Conservation (phyloP, 1,140 invertebrate genomes). For the Hormaphis cornu region DNA sequence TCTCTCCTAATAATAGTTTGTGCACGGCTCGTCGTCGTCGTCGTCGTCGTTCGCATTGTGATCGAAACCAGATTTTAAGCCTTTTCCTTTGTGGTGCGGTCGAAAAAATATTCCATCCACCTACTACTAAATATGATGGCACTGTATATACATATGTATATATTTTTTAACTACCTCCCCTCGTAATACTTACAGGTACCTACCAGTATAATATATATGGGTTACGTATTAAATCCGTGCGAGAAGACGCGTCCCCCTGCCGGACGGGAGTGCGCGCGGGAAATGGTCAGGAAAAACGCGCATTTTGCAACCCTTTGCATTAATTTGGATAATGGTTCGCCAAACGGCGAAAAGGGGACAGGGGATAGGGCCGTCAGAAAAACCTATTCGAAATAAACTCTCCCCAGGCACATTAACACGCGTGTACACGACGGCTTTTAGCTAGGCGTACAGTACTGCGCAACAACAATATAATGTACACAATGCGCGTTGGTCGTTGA, state of each 20-base stretch:
- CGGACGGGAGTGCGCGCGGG: not conserved
- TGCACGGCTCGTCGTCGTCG: not conserved
- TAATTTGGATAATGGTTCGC: not conserved
- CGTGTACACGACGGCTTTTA: too few relatives aligned
- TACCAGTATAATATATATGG: too few relatives aligned
- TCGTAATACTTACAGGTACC: too few relatives aligned
- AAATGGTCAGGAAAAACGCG: conserved; percentile 26
- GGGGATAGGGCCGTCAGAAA: not conserved
- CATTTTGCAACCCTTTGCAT: conserved; percentile 17
- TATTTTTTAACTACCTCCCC: not conserved
- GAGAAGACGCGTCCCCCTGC: not conserved
- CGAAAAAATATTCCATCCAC: too few relatives aligned
- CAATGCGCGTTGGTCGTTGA: too few relatives aligned
- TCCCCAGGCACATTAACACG: not conserved
- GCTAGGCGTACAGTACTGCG: too few relatives aligned
- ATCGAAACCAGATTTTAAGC: conserved; percentile 8
- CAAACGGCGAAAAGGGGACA: too few relatives aligned
- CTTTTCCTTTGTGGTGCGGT: not conserved
- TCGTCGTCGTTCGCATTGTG: not conserved
- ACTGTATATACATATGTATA: not conserved
- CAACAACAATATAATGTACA: too few relatives aligned
- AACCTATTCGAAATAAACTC: not conserved
- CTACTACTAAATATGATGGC: not conserved
- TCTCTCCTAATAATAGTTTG: not conserved
- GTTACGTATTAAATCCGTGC: conserved; percentile 22